These are phyloP conservation scores for Microcebus ravelobensis DNA, from an alignment of 2,113 vertebrate species.

Conservation along the genomic window DNA sequence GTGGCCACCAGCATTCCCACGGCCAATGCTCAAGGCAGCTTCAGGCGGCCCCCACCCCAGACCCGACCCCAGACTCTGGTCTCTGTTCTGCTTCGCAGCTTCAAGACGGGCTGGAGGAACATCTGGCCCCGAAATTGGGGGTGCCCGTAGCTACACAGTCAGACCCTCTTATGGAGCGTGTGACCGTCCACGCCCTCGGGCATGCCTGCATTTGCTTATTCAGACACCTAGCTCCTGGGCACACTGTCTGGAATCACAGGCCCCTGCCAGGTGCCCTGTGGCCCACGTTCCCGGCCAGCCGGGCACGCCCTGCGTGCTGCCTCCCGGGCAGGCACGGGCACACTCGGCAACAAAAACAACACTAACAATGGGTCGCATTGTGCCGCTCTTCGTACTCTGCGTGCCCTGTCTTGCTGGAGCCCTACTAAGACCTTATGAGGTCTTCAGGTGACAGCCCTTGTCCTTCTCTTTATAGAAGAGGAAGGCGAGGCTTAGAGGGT, in stretches of 20 bases:
- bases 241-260: not conserved
- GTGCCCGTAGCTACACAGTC: not conserved
- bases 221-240: not conserved
- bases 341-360: not conserved
- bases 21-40: not conserved
- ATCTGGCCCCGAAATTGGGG: not conserved
- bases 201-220: not conserved
- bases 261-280: not conserved
- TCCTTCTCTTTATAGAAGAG: not conserved
- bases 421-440: not conserved
- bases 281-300: not conserved
- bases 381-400: not conserved
- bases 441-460: not conserved
- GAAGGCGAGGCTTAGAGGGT: not conserved
- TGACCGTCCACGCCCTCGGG: not conserved
- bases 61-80: not conserved
- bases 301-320: not conserved
- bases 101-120: not conserved
- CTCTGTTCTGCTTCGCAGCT: not conserved
- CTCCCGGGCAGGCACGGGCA: not conserved
- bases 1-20: not conserved
- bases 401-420: not conserved
- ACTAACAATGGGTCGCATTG: not conserved
- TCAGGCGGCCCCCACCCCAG: accelerated
- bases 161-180: not conserved